These are phyloP conservation scores for Drosophila acutilabella DNA, from an alignment of 2,888 invertebrate genomes.

Conservation along the genomic window DNA sequence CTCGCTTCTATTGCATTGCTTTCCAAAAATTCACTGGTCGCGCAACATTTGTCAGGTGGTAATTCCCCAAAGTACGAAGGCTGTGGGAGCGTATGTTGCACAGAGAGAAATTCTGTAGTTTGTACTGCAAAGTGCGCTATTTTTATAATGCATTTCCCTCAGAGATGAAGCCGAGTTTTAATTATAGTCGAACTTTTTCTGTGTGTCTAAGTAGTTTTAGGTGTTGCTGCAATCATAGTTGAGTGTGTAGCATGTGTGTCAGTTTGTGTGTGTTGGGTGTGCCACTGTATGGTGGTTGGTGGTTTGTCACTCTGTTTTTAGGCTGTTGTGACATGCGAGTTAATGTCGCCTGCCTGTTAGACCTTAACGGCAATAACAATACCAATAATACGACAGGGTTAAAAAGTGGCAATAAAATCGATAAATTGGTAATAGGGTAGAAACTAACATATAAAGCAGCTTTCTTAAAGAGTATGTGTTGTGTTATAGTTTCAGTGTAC, in stretches of 20 bases:
- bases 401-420: constrained; percentile 49
- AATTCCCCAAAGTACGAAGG: constrained; percentile 30
- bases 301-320: constrained; percentile 35
- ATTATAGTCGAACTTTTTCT: neutral
- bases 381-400: constrained; percentile 36
- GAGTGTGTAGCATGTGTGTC: constrained; percentile 7
- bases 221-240: constrained; percentile 47
- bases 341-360: constrained; percentile 42
- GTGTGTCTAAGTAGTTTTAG: neutral
- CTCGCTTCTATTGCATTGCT: neutral
- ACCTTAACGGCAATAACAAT: constrained; percentile 40
- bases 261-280: constrained; percentile 39
- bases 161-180: no score
- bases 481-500: neutral
- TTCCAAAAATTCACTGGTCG: neutral
- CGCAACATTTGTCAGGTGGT: constrained; percentile 38
- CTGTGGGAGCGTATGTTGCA: constrained; percentile 19
- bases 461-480: neutral
- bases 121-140: no score
- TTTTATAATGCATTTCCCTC: no score
- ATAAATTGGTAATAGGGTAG: constrained; percentile 15
- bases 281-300: constrained; percentile 29
- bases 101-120: neutral
- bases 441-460: neutral
- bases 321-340: constrained; percentile 49